These are phyloP conservation scores for Chorisops tibialis DNA, from an alignment of 2,888 invertebrate species.

Conservation along the genomic window DNA sequence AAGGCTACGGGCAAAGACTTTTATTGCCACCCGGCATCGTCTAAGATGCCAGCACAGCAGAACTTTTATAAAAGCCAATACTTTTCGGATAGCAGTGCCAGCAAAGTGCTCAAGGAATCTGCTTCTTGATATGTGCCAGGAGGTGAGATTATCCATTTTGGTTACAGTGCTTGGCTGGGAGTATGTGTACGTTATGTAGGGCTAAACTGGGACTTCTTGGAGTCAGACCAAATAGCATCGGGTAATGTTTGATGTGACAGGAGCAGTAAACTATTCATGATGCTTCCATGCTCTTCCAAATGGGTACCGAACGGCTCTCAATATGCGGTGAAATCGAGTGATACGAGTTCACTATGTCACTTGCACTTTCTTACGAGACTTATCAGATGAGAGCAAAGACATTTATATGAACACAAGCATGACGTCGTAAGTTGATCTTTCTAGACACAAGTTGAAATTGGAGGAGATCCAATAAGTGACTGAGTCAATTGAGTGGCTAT, in stretches of 20 bases:
- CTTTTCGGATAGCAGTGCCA: no score
- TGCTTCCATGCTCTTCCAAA: background rate
- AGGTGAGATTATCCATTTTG: no score
- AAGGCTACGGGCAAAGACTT: no score
- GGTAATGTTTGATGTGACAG: conserved; percentile 12
- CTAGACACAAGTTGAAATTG: background rate
- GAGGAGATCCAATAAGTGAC: conserved; percentile 9
- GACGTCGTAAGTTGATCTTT: no score
- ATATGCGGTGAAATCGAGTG: background rate
- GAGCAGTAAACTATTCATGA: conserved; percentile 20
- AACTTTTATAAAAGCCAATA: no score
- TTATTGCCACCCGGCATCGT: no score
- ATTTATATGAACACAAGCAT: background rate
- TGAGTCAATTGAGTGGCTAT: conserved; percentile 3
- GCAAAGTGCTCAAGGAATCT: no score
- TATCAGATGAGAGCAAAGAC: conserved; percentile 10
- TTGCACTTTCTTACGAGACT: conserved; percentile 9
- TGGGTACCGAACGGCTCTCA: background rate
- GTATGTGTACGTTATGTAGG: no score
- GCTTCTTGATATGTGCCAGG: no score
- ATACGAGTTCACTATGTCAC: conserved; percentile 14
- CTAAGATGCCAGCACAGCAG: no score
- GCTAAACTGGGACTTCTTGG: background rate
- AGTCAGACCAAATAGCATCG: background rate
- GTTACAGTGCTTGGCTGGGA: no score